Evolutionary conservation across 2,888 invertebrate genomes (phyloP).

Genomic region (Agonum fuliginosum): DNA sequence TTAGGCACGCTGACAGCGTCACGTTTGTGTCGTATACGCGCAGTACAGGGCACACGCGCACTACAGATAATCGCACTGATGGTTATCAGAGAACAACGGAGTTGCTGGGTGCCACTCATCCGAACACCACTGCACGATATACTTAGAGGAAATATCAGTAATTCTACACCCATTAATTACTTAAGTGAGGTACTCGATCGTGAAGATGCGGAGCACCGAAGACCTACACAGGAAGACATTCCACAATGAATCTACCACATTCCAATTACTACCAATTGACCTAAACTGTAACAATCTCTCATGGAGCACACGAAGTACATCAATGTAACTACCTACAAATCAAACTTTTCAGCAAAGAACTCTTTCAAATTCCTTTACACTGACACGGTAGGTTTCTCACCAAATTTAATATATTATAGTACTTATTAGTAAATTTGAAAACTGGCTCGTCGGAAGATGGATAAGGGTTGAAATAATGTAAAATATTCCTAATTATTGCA

Average conservation of each 20-base stretch:
- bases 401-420: too few relatives aligned
- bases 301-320: too few relatives aligned
- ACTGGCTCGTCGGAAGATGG: too few relatives aligned
- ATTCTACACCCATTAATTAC: constrained; percentile 50
- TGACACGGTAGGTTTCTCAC: too few relatives aligned
- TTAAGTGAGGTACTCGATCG: constrained; percentile 24
- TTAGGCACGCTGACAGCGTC: constrained; percentile 33
- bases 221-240: neutral
- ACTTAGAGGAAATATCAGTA: constrained; percentile 49
- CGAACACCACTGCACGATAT: constrained; percentile 31
- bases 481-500: too few relatives aligned
- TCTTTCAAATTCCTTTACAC: too few relatives aligned
- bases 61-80: constrained; percentile 19
- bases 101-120: constrained; percentile 15
- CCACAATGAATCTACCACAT: neutral
- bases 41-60: constrained; percentile 8
- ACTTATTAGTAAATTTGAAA: too few relatives aligned
- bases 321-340: too few relatives aligned
- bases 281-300: too few relatives aligned
- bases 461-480: too few relatives aligned
- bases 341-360: too few relatives aligned
- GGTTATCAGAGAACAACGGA: constrained; percentile 29
- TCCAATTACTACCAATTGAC: too few relatives aligned
- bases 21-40: constrained; percentile 30
- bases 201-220: constrained; percentile 27